Percentiles rank a stretch among this genome's conserved stretches.
Conservation (phyloP, 2,113 vertebrate species). For the Zapornia atra region DNA sequence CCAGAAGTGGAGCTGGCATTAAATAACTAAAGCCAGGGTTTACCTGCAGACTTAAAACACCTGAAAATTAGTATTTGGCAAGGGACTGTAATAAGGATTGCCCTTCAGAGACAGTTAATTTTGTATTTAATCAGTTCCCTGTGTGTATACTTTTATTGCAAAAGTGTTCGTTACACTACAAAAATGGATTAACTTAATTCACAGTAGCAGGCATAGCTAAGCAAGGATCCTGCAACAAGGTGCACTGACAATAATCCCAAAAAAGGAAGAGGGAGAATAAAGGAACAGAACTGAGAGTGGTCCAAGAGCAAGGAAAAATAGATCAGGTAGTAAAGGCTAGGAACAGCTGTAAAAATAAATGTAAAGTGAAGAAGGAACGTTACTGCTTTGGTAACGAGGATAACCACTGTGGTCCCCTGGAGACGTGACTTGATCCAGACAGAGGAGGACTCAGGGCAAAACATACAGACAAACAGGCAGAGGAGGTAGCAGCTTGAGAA, state of each 20-base stretch:
- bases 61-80: background rate
- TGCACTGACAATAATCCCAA: background rate
- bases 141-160: background rate
- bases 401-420: background rate
- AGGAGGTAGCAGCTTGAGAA: background rate
- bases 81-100: background rate
- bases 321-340: background rate
- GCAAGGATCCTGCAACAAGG: background rate
- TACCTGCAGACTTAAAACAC: background rate
- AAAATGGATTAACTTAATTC: background rate
- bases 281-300: background rate
- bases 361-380: background rate
- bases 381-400: background rate
- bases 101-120: background rate
- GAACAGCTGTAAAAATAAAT: background rate
- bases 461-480: background rate
- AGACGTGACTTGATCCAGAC: background rate
- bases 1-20: background rate
- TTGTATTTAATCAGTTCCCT: background rate
- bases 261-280: background rate
- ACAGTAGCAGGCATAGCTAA: background rate
- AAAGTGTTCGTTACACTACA: background rate
- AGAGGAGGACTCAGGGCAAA: background rate
- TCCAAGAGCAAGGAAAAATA: background rate
- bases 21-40: background rate